Percentiles rank a stretch among this genome's conserved stretches.
phyloP scores from a whole-genome alignment of 2,797 vertebrate genomes.

The Schizopygopsis pylzovi region DNA sequence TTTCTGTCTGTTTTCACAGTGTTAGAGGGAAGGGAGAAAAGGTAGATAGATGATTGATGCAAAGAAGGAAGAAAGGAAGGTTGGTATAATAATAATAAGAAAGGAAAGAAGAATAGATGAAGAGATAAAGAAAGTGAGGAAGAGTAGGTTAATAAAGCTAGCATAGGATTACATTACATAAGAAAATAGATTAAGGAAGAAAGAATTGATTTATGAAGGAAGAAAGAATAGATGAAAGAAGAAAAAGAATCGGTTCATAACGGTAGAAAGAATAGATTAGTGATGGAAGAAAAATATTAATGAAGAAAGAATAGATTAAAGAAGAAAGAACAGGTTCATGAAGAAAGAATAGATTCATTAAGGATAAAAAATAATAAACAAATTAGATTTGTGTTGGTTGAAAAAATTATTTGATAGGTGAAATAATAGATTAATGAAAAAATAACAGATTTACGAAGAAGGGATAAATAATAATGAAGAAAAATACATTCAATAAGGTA shows the following conservation, averaged over 20 bases:
- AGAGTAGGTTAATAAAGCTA: background rate
- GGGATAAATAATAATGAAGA: too few relatives aligned
- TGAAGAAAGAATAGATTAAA: background rate
- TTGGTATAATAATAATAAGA: background rate
- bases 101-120: background rate
- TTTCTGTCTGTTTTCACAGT: slow-evolving; percentile 10
- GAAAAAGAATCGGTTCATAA: too few relatives aligned
- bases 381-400: too few relatives aligned
- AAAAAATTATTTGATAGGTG: background rate
- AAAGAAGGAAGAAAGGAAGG: background rate
- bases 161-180: background rate
- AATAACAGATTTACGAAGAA: background rate
- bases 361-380: background rate
- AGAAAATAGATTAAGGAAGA: background rate
- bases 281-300: background rate
- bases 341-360: background rate
- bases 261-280: background rate
- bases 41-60: background rate
- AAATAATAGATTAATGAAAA: background rate
- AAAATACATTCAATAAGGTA: too few relatives aligned
- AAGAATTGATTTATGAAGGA: background rate
- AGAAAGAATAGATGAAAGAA: background rate
- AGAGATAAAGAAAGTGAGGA: background rate
- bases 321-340: background rate
- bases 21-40: background rate